Base-by-base conservation (phyloP, 2,888 invertebrate genomes). In the Perizoma affinitatum region DNA sequence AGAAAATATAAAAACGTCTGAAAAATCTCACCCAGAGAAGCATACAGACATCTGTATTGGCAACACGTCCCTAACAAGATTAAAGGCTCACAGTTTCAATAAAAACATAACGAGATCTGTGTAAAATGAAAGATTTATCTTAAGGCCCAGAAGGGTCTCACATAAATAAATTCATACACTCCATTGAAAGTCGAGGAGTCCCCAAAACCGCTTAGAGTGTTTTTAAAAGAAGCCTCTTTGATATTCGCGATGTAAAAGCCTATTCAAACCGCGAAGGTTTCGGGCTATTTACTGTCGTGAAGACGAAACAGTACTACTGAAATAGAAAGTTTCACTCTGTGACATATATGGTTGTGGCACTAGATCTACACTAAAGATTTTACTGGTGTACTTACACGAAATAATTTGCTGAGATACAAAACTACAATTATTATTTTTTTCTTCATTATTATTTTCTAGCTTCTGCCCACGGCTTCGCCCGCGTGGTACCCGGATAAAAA, bases 101-200 rank as follows among this genome's bases (percentile, higher is more conserved):
- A 83, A 84, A 85, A 83, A 82, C 74, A 82, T 86, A 83, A 87
- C 81, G 76, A 80, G 77, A 79, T 74, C 74, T 76, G 82, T 83
- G 83, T 83, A 80, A 87, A 85, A 86, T 82, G 78, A 85, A 87
- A 84, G 83, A 85, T 88, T 87, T 88, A 87, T 87, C 78, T 79
- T 66, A 67, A 67, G 53, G 42, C 58, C 60, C 60, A 59, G 64
- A 58, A 67, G 65, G 67, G 69, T 64, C 72, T 67, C 71, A 77
- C 71, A 81, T 86, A 85, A 84, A 88, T 87, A 86, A 80, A 87
- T 87, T 87, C 85, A 84, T 83, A 80, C 77, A 77, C 75, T 80
- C 79, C 73, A 86, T 84, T 87, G 87, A 87, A 86, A 84, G 82
- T 80, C 79, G 74, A 74, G 58, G 48, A 67, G 79, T 76, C 79